Percentiles rank a stretch among this genome's conserved stretches.
phyloP scores from a whole-genome alignment of 2,888 invertebrate genomes.

The Allacma fusca region DNA sequence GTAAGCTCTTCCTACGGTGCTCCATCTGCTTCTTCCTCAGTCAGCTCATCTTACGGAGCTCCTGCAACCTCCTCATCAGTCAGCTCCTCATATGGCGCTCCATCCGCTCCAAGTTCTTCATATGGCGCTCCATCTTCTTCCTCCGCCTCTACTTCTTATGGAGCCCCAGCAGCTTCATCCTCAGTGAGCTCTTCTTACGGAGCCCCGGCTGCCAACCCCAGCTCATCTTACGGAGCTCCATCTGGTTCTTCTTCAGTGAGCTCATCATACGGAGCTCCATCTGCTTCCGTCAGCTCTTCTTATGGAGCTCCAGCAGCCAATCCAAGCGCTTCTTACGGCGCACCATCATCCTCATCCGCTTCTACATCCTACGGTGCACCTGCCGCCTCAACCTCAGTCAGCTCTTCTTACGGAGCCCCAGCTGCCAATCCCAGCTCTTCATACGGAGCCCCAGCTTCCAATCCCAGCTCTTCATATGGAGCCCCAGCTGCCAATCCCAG shows the following conservation, averaged over 20 bases:
- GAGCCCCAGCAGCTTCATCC: constrained; percentile 33
- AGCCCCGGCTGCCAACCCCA: constrained; percentile 36
- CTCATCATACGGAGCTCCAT: constrained; percentile 32
- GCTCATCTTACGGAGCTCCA: constrained; percentile 28
- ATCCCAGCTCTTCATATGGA: constrained; percentile 29
- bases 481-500: constrained; percentile 39
- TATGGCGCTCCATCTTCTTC: constrained; percentile 39
- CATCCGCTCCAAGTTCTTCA: constrained; percentile 26
- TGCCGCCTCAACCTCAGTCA: constrained; percentile 14
- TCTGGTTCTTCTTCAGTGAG: background rate
- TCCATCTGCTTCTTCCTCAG: constrained; percentile 25
- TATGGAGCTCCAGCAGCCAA: constrained; percentile 13
- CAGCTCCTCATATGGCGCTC: constrained; percentile 25
- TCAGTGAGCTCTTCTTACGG: constrained; percentile 33
- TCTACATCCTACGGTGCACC: constrained; percentile 40
- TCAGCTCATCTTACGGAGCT: constrained; percentile 7
- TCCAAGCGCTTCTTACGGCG: constrained; percentile 14
- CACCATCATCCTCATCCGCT: constrained; percentile 14
- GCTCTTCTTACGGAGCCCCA: constrained; percentile 42
- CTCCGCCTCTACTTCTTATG: constrained; percentile 17
- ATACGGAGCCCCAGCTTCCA: constrained; percentile 37
- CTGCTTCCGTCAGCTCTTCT: constrained; percentile 9
- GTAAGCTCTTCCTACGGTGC: constrained; percentile 20
- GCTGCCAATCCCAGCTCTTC: constrained; percentile 1
- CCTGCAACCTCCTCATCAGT: background rate